Evolutionary conservation across 2,113 vertebrate species (phyloP).

Genomic region (Pterocles burchelli): DNA sequence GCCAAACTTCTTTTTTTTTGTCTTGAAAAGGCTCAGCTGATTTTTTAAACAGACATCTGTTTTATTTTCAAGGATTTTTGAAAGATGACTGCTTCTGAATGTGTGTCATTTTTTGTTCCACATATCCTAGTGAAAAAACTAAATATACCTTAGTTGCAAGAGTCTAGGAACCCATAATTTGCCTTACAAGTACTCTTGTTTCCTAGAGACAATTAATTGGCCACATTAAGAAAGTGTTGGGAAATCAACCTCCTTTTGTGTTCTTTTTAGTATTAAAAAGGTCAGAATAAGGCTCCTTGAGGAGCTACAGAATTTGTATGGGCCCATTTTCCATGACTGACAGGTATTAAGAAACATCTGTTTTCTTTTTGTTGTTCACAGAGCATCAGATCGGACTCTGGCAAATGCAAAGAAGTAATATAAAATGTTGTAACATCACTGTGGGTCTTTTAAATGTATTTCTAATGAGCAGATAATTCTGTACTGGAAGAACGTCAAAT

Average conservation of each 20-base stretch:
- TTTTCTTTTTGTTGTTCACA: neutral
- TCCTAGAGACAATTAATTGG: neutral
- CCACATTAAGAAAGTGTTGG: neutral
- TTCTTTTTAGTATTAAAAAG: neutral
- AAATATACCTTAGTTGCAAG: neutral
- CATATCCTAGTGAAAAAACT: neutral
- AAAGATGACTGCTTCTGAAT: neutral
- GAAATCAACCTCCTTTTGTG: neutral
- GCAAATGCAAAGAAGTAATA: neutral
- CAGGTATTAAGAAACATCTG: neutral
- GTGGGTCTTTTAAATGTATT: neutral
- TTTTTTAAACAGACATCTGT: neutral
- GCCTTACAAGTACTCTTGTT: neutral
- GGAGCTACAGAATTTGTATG: neutral
- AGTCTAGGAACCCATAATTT: neutral
- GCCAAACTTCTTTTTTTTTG: neutral
- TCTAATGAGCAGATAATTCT: neutral
- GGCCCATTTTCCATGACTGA: neutral
- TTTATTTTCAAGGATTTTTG: neutral
- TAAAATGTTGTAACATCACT: neutral
- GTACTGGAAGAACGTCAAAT: neutral
- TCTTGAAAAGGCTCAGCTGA: neutral
- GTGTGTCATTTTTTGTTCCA: neutral
- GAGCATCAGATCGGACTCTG: neutral
- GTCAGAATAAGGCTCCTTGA: neutral